Conservation (phyloP, 2,888 invertebrate species). For the Acanthosepion esculentum region DNA sequence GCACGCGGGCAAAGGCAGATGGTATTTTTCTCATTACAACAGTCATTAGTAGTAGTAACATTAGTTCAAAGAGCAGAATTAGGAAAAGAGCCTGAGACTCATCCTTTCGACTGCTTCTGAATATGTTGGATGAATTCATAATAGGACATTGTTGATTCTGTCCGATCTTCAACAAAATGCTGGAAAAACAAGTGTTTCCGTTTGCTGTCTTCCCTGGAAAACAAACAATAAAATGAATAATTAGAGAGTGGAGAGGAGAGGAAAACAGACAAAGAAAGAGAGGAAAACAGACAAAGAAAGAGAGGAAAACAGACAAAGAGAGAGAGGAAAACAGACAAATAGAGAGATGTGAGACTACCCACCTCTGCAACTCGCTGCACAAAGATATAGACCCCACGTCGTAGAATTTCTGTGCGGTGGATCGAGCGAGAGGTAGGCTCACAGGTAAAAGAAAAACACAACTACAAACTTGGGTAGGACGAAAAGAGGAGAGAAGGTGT, state of each 20-base stretch:
- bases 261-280: too few relatives aligned
- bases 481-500: too few relatives aligned
- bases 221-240: neutral
- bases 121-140: slow-evolving; percentile 97
- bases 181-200: slow-evolving; percentile 88
- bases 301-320: too few relatives aligned
- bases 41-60: neutral
- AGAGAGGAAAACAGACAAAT: neutral
- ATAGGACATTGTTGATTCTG: slow-evolving; percentile 94
- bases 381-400: too few relatives aligned
- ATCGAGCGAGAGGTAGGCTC: too few relatives aligned
- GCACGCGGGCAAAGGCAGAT: neutral
- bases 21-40: slow-evolving; percentile 35
- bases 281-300: neutral
- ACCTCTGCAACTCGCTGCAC: too few relatives aligned
- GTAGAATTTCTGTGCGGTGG: too few relatives aligned
- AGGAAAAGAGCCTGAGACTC: slow-evolving; percentile 49
- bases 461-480: too few relatives aligned
- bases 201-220: slow-evolving; percentile 91
- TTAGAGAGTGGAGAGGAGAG: too few relatives aligned
- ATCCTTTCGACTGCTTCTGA: slow-evolving; percentile 72
- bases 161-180: slow-evolving; percentile 92
- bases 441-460: too few relatives aligned
- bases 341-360: too few relatives aligned
- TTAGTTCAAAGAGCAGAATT: neutral